Evolutionary conservation across 2,113 vertebrate species (phyloP).

Genomic region (Scophthalmus maximus): DNA sequence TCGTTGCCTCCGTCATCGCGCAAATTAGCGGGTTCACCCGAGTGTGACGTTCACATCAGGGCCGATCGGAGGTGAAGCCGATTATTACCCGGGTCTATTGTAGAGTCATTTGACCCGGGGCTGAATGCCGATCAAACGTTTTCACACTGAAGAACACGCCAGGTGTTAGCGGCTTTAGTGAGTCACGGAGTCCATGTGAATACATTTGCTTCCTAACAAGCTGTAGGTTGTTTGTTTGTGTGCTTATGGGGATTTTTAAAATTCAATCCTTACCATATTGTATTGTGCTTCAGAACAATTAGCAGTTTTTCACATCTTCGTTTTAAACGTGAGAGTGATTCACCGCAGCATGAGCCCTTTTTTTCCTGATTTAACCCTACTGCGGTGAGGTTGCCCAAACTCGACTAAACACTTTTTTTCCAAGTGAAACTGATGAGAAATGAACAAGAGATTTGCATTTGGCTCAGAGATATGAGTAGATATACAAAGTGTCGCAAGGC

Average conservation of each 20-base stretch:
- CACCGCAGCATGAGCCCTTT: conserved; percentile 43
- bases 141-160: too few species aligned
- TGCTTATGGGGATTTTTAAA: background rate
- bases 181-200: conserved; percentile 8
- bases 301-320: conserved; percentile 52
- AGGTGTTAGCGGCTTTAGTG: too few species aligned
- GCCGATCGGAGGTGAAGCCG: too few species aligned
- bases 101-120: too few species aligned
- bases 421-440: conserved; percentile 28
- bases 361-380: conserved; percentile 38
- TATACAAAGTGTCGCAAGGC: conserved; percentile 61
- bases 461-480: conserved; percentile 47
- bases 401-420: conserved; percentile 40
- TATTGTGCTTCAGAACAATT: conserved; percentile 46
- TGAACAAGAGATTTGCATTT: conserved; percentile 57
- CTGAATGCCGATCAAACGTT: too few species aligned
- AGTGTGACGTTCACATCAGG: too few species aligned
- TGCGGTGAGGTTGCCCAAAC: conserved; percentile 48
- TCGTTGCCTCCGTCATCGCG: too few species aligned
- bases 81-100: too few species aligned
- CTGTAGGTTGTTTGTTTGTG: conserved; percentile 7
- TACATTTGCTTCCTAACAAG: background rate
- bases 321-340: conserved; percentile 64
- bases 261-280: conserved; percentile 38
- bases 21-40: too few species aligned